Conservation (phyloP, 2,888 invertebrate genomes). For the Epinotia demarniana region DNA sequence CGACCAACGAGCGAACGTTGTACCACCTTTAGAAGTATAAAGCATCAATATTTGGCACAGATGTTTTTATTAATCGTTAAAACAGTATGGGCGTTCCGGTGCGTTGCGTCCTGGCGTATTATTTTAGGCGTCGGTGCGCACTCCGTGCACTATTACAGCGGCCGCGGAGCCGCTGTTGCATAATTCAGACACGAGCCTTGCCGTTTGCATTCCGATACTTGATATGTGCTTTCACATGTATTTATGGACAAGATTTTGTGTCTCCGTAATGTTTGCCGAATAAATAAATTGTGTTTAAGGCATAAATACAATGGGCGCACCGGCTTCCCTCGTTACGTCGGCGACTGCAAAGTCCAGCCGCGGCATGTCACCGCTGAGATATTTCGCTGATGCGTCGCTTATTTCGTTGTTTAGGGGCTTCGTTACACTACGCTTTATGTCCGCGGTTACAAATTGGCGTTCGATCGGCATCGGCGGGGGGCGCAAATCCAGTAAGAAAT, state of each 20-base stretch:
- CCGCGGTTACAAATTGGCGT: conserved; percentile 81
- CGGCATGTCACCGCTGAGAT: conserved; percentile 78
- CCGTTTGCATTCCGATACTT: conserved; percentile 84
- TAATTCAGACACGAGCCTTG: conserved; percentile 82
- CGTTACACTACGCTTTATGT: conserved; percentile 80
- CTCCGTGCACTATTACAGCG: conserved; percentile 78
- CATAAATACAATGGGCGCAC: conserved; percentile 82
- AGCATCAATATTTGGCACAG: conserved; percentile 26
- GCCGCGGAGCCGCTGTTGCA: conserved; percentile 73
- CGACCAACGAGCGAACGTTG: conserved; percentile 10
- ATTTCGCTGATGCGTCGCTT: conserved; percentile 71
- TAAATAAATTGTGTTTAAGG: conserved; percentile 82
- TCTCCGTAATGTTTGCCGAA: conserved; percentile 84
- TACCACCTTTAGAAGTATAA: conserved; percentile 27
- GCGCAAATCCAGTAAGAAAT: conserved; percentile 64
- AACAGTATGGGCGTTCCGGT: conserved; percentile 39
- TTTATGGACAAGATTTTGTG: conserved; percentile 85
- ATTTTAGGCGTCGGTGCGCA: conserved; percentile 76
- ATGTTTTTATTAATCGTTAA: conserved; percentile 41
- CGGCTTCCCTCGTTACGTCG: conserved; percentile 82
- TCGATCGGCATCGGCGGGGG: conserved; percentile 62
- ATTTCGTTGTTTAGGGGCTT: conserved; percentile 80
- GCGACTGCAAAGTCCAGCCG: conserved; percentile 79
- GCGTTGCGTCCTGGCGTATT: conserved; percentile 57
- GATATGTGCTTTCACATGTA: conserved; percentile 85